Evolutionary conservation across 92 coral and sea anemone genomes (phyloP).

Genomic region (Galaxea fascicularis): DNA sequence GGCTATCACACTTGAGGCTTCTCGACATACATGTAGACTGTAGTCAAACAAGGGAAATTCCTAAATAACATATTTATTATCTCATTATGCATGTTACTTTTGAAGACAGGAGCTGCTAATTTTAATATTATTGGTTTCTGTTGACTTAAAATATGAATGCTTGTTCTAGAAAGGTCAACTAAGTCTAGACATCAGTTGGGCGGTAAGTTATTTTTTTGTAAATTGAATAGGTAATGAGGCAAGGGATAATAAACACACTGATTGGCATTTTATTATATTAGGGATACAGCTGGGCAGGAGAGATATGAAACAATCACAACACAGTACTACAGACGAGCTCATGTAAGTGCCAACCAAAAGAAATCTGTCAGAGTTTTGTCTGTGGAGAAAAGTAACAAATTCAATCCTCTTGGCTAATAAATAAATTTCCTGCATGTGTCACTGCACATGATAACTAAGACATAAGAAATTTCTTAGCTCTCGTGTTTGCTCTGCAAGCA

Average conservation of each 20-base stretch:
- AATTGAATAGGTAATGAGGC: not conserved
- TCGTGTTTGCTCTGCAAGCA: too few relatives aligned
- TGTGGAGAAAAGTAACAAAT: not conserved
- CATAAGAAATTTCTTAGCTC: too few relatives aligned
- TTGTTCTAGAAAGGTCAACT: not conserved
- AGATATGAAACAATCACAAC: constrained; percentile 99
- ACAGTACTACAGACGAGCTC: constrained; percentile 98
- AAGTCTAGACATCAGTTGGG: not conserved
- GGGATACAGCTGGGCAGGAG: constrained; percentile 99
- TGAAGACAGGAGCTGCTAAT: too few relatives aligned
- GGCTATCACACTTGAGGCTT: too few relatives aligned
- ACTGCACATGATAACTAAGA: too few relatives aligned
- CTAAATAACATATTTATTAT: too few relatives aligned
- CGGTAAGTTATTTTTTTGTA: not conserved
- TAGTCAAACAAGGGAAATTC: too few relatives aligned
- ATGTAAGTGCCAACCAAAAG: constrained; percentile 51
- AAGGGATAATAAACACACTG: not conserved
- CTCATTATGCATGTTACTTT: too few relatives aligned
- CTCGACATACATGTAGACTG: too few relatives aligned
- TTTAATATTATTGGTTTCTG: too few relatives aligned
- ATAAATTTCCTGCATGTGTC: not conserved
- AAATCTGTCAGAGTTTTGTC: not conserved
- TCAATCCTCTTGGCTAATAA: not conserved
- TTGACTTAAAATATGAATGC: too few relatives aligned
- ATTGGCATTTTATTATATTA: constrained; percentile 9